Conservation (phyloP, 2,113 vertebrate species). For the Micronisus gabar region DNA sequence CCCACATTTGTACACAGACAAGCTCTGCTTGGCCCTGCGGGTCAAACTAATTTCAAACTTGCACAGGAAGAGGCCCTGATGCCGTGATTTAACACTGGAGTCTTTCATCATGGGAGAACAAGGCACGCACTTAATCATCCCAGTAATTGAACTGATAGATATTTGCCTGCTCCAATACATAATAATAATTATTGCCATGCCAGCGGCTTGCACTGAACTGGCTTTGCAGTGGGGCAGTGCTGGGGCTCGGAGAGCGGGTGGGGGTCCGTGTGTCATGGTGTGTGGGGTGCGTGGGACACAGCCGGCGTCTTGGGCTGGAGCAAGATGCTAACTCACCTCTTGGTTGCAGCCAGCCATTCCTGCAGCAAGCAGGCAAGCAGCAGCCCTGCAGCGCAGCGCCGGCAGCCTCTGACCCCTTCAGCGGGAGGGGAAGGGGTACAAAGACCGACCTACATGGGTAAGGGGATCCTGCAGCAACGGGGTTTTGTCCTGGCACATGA, state of each 20-base stretch:
- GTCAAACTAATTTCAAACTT: neutral
- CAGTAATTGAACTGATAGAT: rapidly evolving
- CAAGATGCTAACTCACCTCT: neutral
- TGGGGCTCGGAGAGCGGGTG: rapidly evolving
- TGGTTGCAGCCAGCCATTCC: neutral
- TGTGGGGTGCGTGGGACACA: rapidly evolving
- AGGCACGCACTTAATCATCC: neutral
- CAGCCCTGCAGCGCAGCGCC: neutral
- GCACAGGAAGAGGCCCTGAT: neutral
- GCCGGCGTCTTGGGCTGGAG: neutral
- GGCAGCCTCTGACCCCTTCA: rapidly evolving
- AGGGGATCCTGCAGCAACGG: neutral
- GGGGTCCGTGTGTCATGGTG: rapidly evolving
- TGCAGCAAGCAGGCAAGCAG: neutral
- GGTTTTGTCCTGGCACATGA: rapidly evolving
- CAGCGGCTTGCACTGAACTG: rapidly evolving
- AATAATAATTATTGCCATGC: rapidly evolving
- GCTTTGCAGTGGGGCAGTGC: neutral
- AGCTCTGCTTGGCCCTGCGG: neutral
- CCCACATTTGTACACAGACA: rapidly evolving
- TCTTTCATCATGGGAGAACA: neutral
- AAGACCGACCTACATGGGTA: neutral
- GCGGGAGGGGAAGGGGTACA: neutral
- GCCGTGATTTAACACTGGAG: neutral
- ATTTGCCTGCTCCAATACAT: rapidly evolving